phyloP scores from a whole-genome alignment of 1,140 invertebrate genomes.

The Drosophila kurseongensis region DNA sequence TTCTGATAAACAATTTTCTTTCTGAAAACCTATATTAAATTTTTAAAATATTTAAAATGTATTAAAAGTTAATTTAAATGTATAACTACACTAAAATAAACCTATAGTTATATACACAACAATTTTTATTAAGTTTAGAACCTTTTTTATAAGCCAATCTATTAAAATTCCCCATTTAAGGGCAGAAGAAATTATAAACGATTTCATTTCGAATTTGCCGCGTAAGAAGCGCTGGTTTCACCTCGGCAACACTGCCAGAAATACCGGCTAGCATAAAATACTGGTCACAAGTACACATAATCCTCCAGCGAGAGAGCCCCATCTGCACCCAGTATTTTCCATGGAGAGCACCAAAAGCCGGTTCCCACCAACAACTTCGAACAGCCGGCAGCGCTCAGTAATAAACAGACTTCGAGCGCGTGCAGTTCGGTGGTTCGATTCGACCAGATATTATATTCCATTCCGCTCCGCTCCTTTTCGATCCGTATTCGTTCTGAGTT shows the following conservation, averaged over 20 bases:
- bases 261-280: conserved; percentile 19
- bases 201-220: conserved; percentile 13
- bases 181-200: not conserved
- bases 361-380: conserved; percentile 65
- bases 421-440: conserved; percentile 51
- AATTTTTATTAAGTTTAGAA: no score
- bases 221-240: not conserved
- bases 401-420: conserved; percentile 73
- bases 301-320: not conserved
- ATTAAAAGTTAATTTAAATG: no score
- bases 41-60: no score
- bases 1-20: no score
- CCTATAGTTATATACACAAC: no score
- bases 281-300: conserved; percentile 17
- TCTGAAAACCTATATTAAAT: no score
- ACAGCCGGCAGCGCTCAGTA: conserved; percentile 62
- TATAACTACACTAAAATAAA: no score
- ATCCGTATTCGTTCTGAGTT: conserved; percentile 18
- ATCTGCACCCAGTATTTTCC: conserved; percentile 44
- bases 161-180: no score
- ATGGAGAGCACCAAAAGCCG: conserved; percentile 43
- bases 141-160: no score
- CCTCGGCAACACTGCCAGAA: conserved; percentile 52
- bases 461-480: conserved; percentile 10
- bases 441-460: conserved; percentile 17